These are phyloP conservation scores for Plebejus anna DNA, from an alignment of 2,888 invertebrate species.

Conservation along the genomic window DNA sequence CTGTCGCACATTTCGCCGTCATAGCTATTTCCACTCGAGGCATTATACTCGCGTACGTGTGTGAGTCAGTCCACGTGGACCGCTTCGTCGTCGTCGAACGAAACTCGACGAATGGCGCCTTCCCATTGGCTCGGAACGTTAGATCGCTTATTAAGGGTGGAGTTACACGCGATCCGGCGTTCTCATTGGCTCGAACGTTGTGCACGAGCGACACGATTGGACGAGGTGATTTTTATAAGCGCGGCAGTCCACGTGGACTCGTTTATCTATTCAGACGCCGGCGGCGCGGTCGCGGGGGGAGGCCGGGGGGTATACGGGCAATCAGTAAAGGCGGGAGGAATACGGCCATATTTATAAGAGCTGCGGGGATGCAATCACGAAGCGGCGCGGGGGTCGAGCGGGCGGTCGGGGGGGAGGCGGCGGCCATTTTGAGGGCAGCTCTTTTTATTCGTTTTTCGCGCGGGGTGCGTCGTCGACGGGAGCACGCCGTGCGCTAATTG, in stretches of 20 bases:
- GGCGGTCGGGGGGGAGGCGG: slow-evolving; percentile 76
- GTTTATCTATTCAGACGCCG: slow-evolving; percentile 82
- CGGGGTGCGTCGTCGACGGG: slow-evolving; percentile 77
- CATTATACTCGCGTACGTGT: slow-evolving; percentile 72
- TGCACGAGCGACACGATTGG: slow-evolving; percentile 56
- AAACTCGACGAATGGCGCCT: slow-evolving; percentile 54
- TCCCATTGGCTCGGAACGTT: slow-evolving; percentile 56
- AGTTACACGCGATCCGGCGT: slow-evolving; percentile 68
- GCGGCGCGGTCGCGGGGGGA: slow-evolving; percentile 79
- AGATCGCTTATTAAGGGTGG: slow-evolving; percentile 81
- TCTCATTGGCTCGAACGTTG: slow-evolving; percentile 52
- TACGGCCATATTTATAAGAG: slow-evolving; percentile 81
- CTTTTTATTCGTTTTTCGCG: slow-evolving; percentile 82
- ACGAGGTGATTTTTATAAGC: slow-evolving; percentile 76
- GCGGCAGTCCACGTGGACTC: slow-evolving; percentile 79
- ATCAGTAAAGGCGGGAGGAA: slow-evolving; percentile 81
- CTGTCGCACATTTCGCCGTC: slow-evolving; percentile 81
- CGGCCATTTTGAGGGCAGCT: slow-evolving; percentile 88
- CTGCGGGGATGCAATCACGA: slow-evolving; percentile 81
- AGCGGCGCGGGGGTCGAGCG: slow-evolving; percentile 74
- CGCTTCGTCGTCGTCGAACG: slow-evolving; percentile 70
- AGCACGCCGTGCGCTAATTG: slow-evolving; percentile 78
- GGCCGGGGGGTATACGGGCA: slow-evolving; percentile 80
- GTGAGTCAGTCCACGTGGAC: slow-evolving; percentile 77
- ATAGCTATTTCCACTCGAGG: slow-evolving; percentile 81